These are phyloP conservation scores for Tanytarsus gracilentus DNA, from an alignment of 2,888 invertebrate species.

Conservation along the genomic window DNA sequence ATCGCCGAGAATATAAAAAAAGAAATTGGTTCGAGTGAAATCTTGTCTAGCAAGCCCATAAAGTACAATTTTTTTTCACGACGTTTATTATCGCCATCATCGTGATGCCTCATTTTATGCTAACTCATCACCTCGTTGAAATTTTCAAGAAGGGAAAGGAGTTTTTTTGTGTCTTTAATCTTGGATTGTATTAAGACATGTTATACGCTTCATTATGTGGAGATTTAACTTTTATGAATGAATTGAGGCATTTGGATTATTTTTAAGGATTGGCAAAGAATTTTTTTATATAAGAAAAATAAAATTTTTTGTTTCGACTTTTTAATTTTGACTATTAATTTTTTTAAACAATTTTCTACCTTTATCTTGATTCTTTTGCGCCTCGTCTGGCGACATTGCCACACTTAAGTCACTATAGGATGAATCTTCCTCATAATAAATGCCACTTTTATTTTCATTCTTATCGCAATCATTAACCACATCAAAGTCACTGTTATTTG, in stretches of 20 bases:
- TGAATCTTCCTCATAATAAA: conserved; percentile 34
- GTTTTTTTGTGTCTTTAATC: background rate
- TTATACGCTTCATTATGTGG: too few species aligned
- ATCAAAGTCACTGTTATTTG: conserved; percentile 18
- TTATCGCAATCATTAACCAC: conserved; percentile 36
- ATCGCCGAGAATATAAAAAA: background rate
- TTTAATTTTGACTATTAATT: too few species aligned
- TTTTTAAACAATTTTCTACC: too few species aligned
- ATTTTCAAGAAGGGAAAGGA: background rate
- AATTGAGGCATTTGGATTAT: too few species aligned
- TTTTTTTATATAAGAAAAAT: too few species aligned
- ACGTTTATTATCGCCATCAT: too few species aligned
- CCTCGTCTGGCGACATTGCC: conserved; percentile 39
- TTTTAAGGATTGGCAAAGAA: too few species aligned
- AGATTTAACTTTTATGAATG: too few species aligned
- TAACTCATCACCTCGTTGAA: conserved; percentile 2
- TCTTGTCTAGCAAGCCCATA: conserved; percentile 22
- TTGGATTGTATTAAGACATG: background rate
- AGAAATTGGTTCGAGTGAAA: conserved; percentile 22
- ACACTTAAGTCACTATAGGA: conserved; percentile 43
- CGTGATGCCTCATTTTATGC: background rate
- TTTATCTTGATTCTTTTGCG: conserved; percentile 22
- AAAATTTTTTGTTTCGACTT: too few species aligned
- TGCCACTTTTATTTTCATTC: conserved; percentile 28
- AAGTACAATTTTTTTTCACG: conserved; percentile 8